These are phyloP conservation scores for Microtus ochrogaster DNA, from an alignment of 2,113 vertebrate genomes.

Conservation along the genomic window DNA sequence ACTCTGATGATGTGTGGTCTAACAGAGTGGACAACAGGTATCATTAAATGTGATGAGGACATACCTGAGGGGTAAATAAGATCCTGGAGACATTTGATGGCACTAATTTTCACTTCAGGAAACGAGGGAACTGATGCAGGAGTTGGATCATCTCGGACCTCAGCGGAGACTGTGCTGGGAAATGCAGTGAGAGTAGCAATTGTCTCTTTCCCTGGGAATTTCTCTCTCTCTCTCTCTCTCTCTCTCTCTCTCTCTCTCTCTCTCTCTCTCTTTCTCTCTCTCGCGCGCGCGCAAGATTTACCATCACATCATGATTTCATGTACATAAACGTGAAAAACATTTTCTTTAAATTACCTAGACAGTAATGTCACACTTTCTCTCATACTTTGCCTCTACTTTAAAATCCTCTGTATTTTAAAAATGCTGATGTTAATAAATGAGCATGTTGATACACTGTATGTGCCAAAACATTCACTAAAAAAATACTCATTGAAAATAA, in stretches of 20 bases:
- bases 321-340: neutral
- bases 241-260: too few relatives aligned
- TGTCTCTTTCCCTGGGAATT: neutral
- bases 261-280: too few relatives aligned
- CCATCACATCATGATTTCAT: neutral
- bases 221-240: neutral
- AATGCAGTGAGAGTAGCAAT: neutral
- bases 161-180: neutral
- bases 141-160: neutral
- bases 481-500: neutral
- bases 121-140: neutral
- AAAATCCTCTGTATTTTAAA: slow-evolving; percentile 10
- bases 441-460: neutral
- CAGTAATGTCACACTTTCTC: neutral
- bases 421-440: neutral
- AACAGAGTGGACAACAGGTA: neutral
- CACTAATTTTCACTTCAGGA: neutral
- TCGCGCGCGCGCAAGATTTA: neutral
- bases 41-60: neutral
- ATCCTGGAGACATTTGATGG: neutral
- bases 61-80: neutral
- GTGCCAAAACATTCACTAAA: neutral
- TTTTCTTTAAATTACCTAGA: neutral
- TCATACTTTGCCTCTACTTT: neutral
- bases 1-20: neutral